Evolutionary conservation across 2,113 vertebrate genomes (phyloP).

Genomic region (Lepus timidus): DNA sequence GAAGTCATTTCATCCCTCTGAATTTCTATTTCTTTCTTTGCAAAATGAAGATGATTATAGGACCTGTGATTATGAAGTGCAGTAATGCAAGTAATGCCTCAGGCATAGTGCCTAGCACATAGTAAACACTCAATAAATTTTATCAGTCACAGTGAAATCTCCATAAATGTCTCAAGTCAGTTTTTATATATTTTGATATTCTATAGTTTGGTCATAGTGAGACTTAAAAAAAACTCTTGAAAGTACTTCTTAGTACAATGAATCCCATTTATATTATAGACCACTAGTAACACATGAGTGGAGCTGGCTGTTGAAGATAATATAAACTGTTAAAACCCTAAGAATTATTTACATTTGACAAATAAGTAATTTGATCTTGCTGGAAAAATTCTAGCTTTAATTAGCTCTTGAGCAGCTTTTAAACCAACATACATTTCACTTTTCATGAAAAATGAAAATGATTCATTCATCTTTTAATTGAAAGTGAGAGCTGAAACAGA

Average conservation of each 20-base stretch:
- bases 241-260: neutral
- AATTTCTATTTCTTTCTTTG: neutral
- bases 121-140: neutral
- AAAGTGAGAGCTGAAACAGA: constrained; percentile 72
- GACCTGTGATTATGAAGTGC: neutral
- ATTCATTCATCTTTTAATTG: constrained; percentile 73
- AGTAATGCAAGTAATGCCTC: neutral
- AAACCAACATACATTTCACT: constrained; percentile 65
- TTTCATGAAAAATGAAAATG: constrained; percentile 76
- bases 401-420: constrained; percentile 61
- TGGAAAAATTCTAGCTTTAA: constrained; percentile 50
- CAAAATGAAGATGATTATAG: neutral
- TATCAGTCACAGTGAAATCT: neutral
- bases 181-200: constrained; percentile 38
- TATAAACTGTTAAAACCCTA: neutral
- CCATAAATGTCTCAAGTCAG: neutral
- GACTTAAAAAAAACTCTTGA: neutral
- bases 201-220: neutral
- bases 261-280: neutral
- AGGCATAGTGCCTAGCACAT: neutral
- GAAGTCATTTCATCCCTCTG: neutral
- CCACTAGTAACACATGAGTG: neutral
- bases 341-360: neutral
- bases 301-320: neutral
- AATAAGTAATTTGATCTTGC: constrained; percentile 60